Percentiles rank a stretch among this genome's conserved stretches.
Conservation (phyloP, 1,140 invertebrate species). For the Sarcophaga bullata region DNA sequence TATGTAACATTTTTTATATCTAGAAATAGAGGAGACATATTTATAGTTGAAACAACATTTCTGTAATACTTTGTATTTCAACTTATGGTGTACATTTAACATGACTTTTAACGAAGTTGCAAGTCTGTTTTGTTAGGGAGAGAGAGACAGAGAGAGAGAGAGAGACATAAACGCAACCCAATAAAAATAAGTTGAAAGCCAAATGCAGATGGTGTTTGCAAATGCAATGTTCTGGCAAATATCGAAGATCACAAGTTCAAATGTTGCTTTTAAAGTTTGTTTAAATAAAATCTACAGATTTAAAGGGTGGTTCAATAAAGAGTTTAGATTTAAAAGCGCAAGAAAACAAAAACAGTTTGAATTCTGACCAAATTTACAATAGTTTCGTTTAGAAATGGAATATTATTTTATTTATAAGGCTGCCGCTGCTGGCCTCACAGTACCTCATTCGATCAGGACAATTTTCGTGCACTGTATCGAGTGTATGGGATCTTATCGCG, state of each 20-base stretch:
- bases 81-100: background rate
- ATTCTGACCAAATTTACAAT: too few species aligned
- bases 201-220: background rate
- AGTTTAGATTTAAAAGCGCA: too few species aligned
- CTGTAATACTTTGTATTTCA: background rate
- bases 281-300: too few species aligned
- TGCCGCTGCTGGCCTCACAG: too few species aligned
- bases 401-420: too few species aligned
- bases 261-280: background rate
- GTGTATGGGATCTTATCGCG: too few species aligned
- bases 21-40: background rate
- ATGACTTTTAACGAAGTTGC: background rate
- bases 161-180: background rate
- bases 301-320: too few species aligned
- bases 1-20: background rate
- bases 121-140: too few species aligned
- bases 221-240: background rate
- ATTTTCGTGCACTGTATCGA: too few species aligned
- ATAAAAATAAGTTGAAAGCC: background rate
- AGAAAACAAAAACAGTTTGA: too few species aligned
- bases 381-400: too few species aligned
- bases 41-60: background rate
- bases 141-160: background rate
- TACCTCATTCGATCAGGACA: too few species aligned
- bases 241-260: slow-evolving; percentile 2